A percentile compares a stretch with the other conserved stretches of the same genome.
These are phyloP conservation scores for Lemur catta DNA, from an alignment of 2,797 vertebrate genomes.

Conservation along the genomic window DNA sequence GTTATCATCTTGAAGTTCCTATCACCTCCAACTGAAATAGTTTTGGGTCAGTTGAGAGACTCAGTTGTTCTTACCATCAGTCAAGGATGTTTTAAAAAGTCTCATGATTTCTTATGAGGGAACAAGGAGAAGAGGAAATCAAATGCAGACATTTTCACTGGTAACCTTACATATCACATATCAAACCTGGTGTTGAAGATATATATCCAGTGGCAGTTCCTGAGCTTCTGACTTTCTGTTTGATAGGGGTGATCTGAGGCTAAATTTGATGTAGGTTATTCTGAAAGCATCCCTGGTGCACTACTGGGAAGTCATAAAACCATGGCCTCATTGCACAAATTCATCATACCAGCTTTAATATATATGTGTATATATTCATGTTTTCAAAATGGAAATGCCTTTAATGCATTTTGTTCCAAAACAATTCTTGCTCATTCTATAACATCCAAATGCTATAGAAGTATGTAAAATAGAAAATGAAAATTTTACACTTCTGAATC, in stretches of 20 bases:
- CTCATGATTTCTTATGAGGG: not conserved
- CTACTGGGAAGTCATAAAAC: not conserved
- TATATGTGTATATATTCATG: not conserved
- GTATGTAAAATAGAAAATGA: not conserved
- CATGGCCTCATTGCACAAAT: not conserved
- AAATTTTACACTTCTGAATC: not conserved
- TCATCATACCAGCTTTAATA: not conserved
- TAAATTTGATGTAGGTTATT: not conserved
- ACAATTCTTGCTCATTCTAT: not conserved
- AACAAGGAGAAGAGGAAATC: not conserved
- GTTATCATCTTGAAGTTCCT: not conserved
- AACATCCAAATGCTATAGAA: not conserved
- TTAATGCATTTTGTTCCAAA: not conserved
- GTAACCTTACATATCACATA: not conserved
- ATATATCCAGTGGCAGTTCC: not conserved
- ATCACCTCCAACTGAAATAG: not conserved
- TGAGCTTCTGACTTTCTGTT: not conserved
- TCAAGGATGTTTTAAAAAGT: not conserved
- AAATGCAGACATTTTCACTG: not conserved
- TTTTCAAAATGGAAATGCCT: not conserved
- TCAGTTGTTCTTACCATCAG: not conserved
- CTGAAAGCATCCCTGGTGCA: not conserved
- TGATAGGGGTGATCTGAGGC: not conserved
- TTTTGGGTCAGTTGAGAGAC: not conserved
- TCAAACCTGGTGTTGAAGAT: not conserved